phyloP scores from a whole-genome alignment of 2,113 vertebrate genomes.

The Regulus satrapa region DNA sequence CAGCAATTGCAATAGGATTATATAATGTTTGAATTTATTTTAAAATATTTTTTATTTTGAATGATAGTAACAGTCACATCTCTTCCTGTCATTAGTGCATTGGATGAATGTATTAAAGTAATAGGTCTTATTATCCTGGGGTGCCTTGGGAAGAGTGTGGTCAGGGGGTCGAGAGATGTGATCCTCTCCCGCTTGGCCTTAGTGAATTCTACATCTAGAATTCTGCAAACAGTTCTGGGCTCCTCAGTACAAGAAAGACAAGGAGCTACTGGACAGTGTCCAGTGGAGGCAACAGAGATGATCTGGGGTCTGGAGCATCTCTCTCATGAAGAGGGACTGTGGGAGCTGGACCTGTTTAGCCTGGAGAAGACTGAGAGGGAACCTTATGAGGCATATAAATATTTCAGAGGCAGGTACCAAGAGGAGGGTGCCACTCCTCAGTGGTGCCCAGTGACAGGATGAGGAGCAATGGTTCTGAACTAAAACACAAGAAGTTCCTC shows the following conservation, averaged over 20 bases:
- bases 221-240: not conserved
- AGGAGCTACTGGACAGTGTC: not conserved
- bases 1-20: not conserved
- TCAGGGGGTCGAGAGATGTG: rapidly evolving
- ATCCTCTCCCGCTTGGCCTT: not conserved
- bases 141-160: not conserved
- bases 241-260: not conserved
- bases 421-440: not conserved
- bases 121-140: not conserved
- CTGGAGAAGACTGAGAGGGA: not conserved
- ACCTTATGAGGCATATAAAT: not conserved
- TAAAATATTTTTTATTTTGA: not conserved
- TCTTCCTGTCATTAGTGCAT: not conserved
- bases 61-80: not conserved
- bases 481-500: not conserved
- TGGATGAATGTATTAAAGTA: not conserved
- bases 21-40: not conserved
- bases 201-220: not conserved
- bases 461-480: not conserved
- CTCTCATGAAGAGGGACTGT: too few relatives aligned
- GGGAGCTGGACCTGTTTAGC: not conserved
- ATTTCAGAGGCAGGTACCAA: not conserved
- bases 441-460: not conserved
- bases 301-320: not conserved
- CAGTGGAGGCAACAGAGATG: not conserved